Evolutionary conservation across 2,797 vertebrate genomes (phyloP).

Genomic region (Halcyon smyrnensis): DNA sequence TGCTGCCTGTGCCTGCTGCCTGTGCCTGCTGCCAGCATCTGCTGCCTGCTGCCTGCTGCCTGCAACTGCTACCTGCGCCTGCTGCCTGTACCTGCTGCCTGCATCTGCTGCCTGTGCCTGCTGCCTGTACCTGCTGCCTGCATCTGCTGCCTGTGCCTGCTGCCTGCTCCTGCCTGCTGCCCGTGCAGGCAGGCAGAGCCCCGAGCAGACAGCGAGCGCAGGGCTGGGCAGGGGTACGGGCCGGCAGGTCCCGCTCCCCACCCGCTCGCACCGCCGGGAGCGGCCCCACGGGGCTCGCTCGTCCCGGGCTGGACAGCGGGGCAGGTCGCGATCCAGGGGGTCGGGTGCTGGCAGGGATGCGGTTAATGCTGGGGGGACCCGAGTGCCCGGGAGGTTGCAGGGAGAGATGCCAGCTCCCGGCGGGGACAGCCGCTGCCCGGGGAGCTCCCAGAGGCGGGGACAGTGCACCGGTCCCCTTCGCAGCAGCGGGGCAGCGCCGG

Average conservation of each 20-base stretch:
- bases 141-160: too few relatives aligned
- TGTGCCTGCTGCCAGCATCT: too few relatives aligned
- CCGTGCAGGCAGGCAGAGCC: not conserved
- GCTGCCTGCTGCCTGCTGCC: too few relatives aligned
- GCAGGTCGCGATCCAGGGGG: not conserved
- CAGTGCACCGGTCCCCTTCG: fast-evolving
- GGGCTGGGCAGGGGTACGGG: not conserved
- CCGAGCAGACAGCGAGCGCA: too few relatives aligned
- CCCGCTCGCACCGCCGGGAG: not conserved
- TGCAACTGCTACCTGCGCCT: too few relatives aligned
- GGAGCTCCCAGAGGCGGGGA: too few relatives aligned
- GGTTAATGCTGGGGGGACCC: too few relatives aligned
- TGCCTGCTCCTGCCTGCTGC: not conserved
- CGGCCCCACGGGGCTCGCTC: not conserved
- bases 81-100: not conserved
- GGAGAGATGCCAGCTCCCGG: not conserved
- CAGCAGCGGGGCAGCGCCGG: not conserved
- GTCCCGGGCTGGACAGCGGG: not conserved
- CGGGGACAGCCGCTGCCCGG: not conserved
- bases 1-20: not conserved
- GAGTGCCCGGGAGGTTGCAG: not conserved
- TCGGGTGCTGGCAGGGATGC: not conserved
- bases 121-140: too few relatives aligned
- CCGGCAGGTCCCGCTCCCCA: not conserved
- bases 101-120: not conserved